Evolutionary conservation across 2,888 invertebrate species (phyloP).

Genomic region (Temnothorax unifasciatus): DNA sequence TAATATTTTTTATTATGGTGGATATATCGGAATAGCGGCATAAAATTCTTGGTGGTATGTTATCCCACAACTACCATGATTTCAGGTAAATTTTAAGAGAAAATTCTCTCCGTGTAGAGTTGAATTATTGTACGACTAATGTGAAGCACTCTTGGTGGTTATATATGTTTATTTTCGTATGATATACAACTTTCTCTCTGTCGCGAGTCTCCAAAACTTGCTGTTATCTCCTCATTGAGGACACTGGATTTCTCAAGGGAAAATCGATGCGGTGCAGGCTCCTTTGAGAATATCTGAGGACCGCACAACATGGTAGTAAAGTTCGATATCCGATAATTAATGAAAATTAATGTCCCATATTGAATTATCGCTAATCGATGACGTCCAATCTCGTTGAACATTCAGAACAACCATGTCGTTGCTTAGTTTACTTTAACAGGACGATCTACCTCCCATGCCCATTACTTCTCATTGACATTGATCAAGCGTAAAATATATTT

Average conservation of each 20-base stretch:
- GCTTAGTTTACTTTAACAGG: conserved; percentile 21
- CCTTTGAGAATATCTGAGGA: conserved; percentile 34
- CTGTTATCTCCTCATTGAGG: conserved; percentile 37
- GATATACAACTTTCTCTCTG: neutral
- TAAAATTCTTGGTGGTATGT: too few relatives aligned
- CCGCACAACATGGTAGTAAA: conserved; percentile 13
- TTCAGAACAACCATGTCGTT: neutral
- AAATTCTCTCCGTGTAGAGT: too few relatives aligned
- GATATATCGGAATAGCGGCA: too few relatives aligned
- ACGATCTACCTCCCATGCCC: neutral
- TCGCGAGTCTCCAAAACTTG: conserved; percentile 24
- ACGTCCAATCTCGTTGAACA: conserved; percentile 24
- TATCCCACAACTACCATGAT: too few relatives aligned
- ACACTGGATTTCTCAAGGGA: conserved; percentile 36
- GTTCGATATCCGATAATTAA: conserved; percentile 46
- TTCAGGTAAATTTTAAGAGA: too few relatives aligned
- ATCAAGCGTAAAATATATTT: conserved; percentile 10
- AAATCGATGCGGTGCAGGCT: conserved; percentile 21
- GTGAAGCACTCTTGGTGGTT: neutral
- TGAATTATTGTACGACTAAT: too few relatives aligned
- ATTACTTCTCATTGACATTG: conserved; percentile 29
- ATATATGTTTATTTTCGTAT: conserved; percentile 11
- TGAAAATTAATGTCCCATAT: conserved; percentile 52
- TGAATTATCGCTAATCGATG: conserved; percentile 52
- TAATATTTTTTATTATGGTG: too few relatives aligned